Evolutionary conservation across 1,140 invertebrate species (phyloP).

Genomic region (Scaptomyza graminum): DNA sequence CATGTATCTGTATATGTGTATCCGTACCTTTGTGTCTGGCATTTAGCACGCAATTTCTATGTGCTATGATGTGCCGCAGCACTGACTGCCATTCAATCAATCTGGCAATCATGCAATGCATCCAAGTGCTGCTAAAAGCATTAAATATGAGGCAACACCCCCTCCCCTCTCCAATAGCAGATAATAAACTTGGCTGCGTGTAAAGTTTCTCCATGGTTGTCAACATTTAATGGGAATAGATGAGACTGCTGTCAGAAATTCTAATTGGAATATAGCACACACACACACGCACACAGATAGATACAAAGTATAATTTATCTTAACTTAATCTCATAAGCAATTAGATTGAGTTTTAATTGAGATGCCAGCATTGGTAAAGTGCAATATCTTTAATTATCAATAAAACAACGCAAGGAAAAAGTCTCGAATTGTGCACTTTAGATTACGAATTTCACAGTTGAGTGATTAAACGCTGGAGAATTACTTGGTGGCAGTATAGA

Average conservation of each 20-base stretch:
- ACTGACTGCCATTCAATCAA: slow-evolving; percentile 73
- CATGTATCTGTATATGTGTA: slow-evolving; percentile 16
- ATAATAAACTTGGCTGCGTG: slow-evolving; percentile 1
- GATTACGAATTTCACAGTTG: not conserved
- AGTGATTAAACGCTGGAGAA: not conserved
- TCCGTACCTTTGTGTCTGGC: slow-evolving; percentile 33
- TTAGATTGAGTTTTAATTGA: slow-evolving; percentile 36
- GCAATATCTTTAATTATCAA: slow-evolving; percentile 19
- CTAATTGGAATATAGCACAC: slow-evolving; percentile 43
- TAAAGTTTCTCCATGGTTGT: slow-evolving; percentile 22
- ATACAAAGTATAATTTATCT: slow-evolving; percentile 4
- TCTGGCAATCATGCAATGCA: slow-evolving; percentile 67
- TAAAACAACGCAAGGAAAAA: slow-evolving; percentile 9
- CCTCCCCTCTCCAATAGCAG: too few relatives aligned
- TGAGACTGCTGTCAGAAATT: slow-evolving; percentile 57
- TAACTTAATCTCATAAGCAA: slow-evolving; percentile 12
- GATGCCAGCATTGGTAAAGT: not conserved
- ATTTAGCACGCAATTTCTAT: slow-evolving; percentile 72
- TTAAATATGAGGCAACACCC: slow-evolving; percentile 39
- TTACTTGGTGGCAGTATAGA: not conserved
- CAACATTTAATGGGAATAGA: slow-evolving; percentile 51
- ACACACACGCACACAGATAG: not conserved
- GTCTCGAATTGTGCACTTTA: too few relatives aligned
- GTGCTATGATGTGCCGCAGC: slow-evolving; percentile 15
- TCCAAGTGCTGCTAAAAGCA: slow-evolving; percentile 33